These are phyloP conservation scores for Drosophila azteca DNA, from an alignment of 1,140 invertebrate genomes.

Conservation along the genomic window DNA sequence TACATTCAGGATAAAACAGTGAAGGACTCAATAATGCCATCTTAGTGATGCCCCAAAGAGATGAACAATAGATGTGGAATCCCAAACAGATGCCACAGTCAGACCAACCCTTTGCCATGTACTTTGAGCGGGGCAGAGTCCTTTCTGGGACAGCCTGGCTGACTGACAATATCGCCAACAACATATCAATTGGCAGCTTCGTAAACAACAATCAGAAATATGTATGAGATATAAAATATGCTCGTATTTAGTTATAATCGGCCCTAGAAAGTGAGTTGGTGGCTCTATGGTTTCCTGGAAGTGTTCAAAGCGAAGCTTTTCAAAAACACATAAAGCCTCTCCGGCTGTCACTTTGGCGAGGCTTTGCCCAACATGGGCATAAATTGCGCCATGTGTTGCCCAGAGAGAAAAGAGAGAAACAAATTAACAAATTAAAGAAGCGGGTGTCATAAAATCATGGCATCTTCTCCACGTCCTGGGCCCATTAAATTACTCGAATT, in stretches of 20 bases:
- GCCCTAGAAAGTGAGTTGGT: conserved; percentile 31
- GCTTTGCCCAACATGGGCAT: conserved; percentile 45
- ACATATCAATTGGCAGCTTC: conserved; percentile 47
- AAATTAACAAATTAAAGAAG: conserved; percentile 81
- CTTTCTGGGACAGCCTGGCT: conserved; percentile 12
- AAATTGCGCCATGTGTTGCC: conserved; percentile 70
- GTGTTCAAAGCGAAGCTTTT: conserved; percentile 31
- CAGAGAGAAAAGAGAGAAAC: conserved; percentile 39
- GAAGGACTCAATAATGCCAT: too few relatives aligned
- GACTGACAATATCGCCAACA: conserved; percentile 23
- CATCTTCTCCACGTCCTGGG: conserved; percentile 2
- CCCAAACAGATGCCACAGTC: too few relatives aligned
- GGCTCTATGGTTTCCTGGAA: conserved; percentile 51
- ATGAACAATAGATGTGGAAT: too few relatives aligned
- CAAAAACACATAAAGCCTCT: conserved; percentile 59
- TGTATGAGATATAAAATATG: conserved; percentile 10
- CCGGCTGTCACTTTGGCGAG: conserved; percentile 49
- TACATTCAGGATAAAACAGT: too few relatives aligned
- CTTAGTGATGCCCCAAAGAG: too few relatives aligned
- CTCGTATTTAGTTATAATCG: conserved; percentile 35
- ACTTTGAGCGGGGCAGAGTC: conserved; percentile 1
- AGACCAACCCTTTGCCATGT: neutral
- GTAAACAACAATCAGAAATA: conserved; percentile 34
- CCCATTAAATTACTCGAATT: conserved; percentile 70
- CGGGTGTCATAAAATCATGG: conserved; percentile 74